Evolutionary conservation across 2,888 invertebrate genomes (phyloP), one percentile per base, ranked within the genome.

Genomic region (Anorthoa munda): DNA sequence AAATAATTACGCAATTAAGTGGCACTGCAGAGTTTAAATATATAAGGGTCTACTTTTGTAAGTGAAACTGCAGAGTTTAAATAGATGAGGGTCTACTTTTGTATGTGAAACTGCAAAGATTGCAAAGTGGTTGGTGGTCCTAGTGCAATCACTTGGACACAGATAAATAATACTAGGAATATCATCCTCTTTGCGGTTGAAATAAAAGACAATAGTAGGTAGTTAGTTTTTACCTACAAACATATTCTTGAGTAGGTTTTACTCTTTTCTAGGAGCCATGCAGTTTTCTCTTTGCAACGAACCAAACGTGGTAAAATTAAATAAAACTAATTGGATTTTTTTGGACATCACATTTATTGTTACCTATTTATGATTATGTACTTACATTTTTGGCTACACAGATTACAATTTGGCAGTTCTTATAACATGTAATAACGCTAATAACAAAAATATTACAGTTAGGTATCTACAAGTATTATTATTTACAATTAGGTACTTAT

Each of bases 351-450:
- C 84, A 85, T 86, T 85, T 87, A 87, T 81, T 85, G 64, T 77
- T 75, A 68, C 59, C 61, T 79, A 78, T 68, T 72, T 64, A 69
- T 79, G 79, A 77, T 75, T 31, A 7, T 26, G 7, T 31, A 31
- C 5, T 31, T 82, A 81, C 68, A 77, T 78, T 77, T 81, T 82
- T 77, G 75, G 75, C 81, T 81, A 77, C 75, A 80, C 53, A 23
- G 75, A 66, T 84, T 87, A 87, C 79, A 85, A 74, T 85, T 87
- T 77, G 87, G 86, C 87, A 87, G 83, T 87, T 83, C 72, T 71
- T 45, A 69, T 77, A 66, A 71, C 79, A 26, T 26, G 2, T 26
- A 69, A 66, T 79, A 79, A 72, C 58, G 79, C 55, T 60, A 72
- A 60, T 66, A 83, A 81, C 66, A 75, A 69, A 68, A 69, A 66